These are phyloP conservation scores for Crambe crambe DNA, from an alignment of 37 sponge, comb jelly and placozoan species.

Conservation along the genomic window DNA sequence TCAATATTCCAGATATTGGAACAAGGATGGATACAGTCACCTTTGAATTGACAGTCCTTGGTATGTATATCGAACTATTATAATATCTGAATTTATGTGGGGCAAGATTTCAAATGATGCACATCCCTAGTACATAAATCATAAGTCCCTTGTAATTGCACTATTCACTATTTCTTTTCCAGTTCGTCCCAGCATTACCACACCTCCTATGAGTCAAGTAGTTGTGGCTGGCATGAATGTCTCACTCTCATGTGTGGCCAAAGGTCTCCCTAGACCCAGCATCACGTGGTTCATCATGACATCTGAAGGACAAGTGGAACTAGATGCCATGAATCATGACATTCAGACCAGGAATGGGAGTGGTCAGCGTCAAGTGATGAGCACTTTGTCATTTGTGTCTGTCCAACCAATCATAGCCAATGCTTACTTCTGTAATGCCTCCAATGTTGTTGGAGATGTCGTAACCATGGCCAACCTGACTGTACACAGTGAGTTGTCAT, in stretches of 20 bases:
- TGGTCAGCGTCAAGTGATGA: neutral
- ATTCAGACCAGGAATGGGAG: neutral
- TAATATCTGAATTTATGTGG: no score
- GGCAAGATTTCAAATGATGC: no score
- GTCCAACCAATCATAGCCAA: neutral
- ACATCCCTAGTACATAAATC: no score
- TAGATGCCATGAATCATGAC: neutral
- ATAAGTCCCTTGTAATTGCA: neutral
- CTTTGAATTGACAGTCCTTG: slow-evolving; percentile 41
- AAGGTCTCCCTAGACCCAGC: neutral
- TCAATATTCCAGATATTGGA: neutral
- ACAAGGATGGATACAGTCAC: neutral
- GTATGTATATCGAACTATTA: neutral
- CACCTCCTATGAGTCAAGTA: neutral
- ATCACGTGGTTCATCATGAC: neutral
- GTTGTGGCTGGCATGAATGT: neutral
- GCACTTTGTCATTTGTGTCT: neutral
- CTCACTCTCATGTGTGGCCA: neutral
- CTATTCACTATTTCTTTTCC: neutral
- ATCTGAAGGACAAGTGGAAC: neutral
- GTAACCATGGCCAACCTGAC: neutral
- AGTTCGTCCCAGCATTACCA: neutral
- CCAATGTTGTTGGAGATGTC: neutral
- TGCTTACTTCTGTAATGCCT: neutral
- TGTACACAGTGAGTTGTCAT: neutral